Conservation (phyloP, 23 tunicate genomes). For the Styela plicata region DNA sequence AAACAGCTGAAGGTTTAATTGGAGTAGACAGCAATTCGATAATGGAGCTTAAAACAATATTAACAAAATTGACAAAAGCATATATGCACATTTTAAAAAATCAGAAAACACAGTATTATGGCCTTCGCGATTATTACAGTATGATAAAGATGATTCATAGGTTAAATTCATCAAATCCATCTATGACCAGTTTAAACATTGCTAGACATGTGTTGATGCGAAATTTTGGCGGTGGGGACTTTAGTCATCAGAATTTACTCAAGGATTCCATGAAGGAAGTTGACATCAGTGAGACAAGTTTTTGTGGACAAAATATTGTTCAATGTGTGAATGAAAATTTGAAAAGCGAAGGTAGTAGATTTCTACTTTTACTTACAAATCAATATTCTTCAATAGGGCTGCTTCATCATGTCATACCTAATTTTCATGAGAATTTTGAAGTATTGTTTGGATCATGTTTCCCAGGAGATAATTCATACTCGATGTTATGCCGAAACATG, state of each 20-base stretch:
- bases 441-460: slow-evolving; percentile 72
- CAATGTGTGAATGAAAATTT: slow-evolving; percentile 45
- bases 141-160: slow-evolving; percentile 54
- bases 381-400: slow-evolving; percentile 59
- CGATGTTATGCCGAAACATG: slow-evolving; percentile 56
- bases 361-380: slow-evolving; percentile 55
- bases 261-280: background rate
- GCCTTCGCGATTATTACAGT: slow-evolving; percentile 71
- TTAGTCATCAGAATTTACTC: slow-evolving; percentile 16
- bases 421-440: slow-evolving; percentile 9
- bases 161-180: background rate
- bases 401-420: slow-evolving; percentile 23
- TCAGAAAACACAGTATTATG: slow-evolving; percentile 54
- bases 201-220: slow-evolving; percentile 25
- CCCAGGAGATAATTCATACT: slow-evolving; percentile 56
- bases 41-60: slow-evolving; percentile 22
- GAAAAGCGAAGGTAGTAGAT: slow-evolving; percentile 46
- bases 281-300: slow-evolving; percentile 9
- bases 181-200: slow-evolving; percentile 21
- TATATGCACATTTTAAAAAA: slow-evolving; percentile 42
- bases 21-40: slow-evolving; percentile 16
- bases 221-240: slow-evolving; percentile 58
- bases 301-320: too few relatives aligned
- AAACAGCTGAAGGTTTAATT: slow-evolving; percentile 63
- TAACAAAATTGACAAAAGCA: slow-evolving; percentile 36